Base-by-base conservation (phyloP, 1,140 invertebrate species). In the Caerostris extrusa region DNA sequence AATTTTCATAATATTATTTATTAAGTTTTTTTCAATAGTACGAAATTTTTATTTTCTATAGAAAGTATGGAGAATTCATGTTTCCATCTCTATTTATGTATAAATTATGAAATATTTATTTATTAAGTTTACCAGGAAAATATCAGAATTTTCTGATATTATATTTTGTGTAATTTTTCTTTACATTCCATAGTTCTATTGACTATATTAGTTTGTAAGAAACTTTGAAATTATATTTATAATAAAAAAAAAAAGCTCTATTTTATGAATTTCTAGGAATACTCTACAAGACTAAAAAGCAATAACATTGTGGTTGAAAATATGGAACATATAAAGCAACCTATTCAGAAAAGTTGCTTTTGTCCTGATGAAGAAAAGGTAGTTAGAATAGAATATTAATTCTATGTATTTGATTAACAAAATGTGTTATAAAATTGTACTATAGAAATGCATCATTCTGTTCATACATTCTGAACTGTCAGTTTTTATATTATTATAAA, bases 281-380 rank as follows among this genome's bases (percentile, higher is more conserved):
- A 98, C 97, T 97, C 97, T 95, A 97, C 97, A 95, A 96, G 97
- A 94, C 95, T 98, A 86, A 96, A 95, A 92, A 97, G 96, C 95
- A 95, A 96, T 91, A 96, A 98, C 55, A 96, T 96, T 94, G 95
- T 98, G 19, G 95, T 97, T 69, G 96, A 97, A 82, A 97, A 96
- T 82, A 98, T 98, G 98, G 98, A 98, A 95, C 95, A 97, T 95
- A 97, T 98, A 67, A 96, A 96, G 87, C 97, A 98, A 96, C 96
- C 97, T 57, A 96, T 96, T 58, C 95, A 95, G 53, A 71, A 95
- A 57, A 95, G 95, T 61, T 95, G 95, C 58, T 55, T 83, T 7
- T 95, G 95, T 81, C n/a, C 77, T 58, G 55, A 90, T 14, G n/a
- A 50, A 81, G 50, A 90, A 71, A 90, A 90, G 57, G 91, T 89